Base-by-base conservation (phyloP, 2,888 invertebrate species). In the Hetaerina titia region DNA sequence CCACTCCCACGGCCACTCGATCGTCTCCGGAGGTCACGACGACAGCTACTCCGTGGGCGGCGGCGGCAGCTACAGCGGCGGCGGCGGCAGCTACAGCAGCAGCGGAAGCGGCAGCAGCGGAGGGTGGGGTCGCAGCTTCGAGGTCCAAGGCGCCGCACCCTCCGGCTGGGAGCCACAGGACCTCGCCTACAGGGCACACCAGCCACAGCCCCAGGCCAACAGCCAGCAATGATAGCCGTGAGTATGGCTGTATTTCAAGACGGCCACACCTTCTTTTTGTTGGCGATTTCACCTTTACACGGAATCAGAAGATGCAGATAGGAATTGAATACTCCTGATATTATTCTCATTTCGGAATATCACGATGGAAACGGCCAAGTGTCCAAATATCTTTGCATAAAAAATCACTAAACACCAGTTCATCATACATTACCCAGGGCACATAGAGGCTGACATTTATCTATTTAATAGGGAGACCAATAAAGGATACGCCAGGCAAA, bases 141-240 rank as follows among this genome's bases (percentile, higher is more conserved):
- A 95, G 88, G 95, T 95, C 8, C 81, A 90, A 88, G 90, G 57
- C 45, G 94, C 69, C 64, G 45, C 94, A 6, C 87, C 95, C 95
- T 97, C 98, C 15, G 95, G 95, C 74, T 95, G 95, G 95, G 98
- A 98, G 95, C 98, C 98, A 95, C 98, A 98, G 90, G 96, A 96
- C 94, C 95, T 96, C 95, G 96, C 98, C 95, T 98, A 98, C 97
- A 97, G 98, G 96, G 98, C 98, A 96, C 98, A 98, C 97, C 98
- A 98, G 96, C 98, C 98, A 95, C 90, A 95, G 81, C 94, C 95
- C 17, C 31, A 94, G 19, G 45, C 87, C 87, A 60, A 58, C 94
- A 81, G 25, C 81, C 87, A 94, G 87, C 94, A 94, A 25, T 94
- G 87, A 94, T 81, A 13, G 31, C 56, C 45, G 94, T 89, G n/a